Base-by-base conservation (phyloP, 2,797 vertebrate genomes). In the Scleropages formosus region DNA sequence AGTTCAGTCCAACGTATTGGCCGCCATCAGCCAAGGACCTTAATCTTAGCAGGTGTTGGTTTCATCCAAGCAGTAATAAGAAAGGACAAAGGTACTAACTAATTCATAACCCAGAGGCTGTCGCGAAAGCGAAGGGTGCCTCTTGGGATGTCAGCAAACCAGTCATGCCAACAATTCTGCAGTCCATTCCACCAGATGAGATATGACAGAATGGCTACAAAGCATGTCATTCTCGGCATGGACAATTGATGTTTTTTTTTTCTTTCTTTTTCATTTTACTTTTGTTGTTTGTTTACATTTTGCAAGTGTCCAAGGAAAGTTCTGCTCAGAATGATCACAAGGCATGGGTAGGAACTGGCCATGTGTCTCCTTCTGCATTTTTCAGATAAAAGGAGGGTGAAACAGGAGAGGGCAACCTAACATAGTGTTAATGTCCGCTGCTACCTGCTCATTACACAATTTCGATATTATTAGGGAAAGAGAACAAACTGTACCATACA, bases 61-160 rank as follows among this genome's bases (percentile, higher is more conserved):
- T 82, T 82, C 78, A 83, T 82, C 82, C 74, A 73, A 74, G 78
- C 75, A 73, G 81, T 80, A 81, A 80, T 86, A 83, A 88, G 83
- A 85, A 82, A 84, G 86, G 84, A 84, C 85, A 87, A 84, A 86
- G 87, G 78, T 91, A 89, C 88, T 93, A 91, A 93, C 88, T 93
- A 93, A 93, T 93, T 93, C 91, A 93, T 93, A 92, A 93, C 91
- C 90, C 91, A 90, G 89, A 82, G 79, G 84, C 83, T 86, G 90
- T 90, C 78, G 80, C 75, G 80, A 80, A 82, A 82, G 83, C 84
- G 77, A 76, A 85, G 87, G 87, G 87, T 85, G 88, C 92, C 92
- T 89, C 91, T 68, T 61, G 91, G 89, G 90, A 92, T 84, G 86
- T 89, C 82, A 90, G 87, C 83, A 86, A 89, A 87, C 88, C 90